These are phyloP conservation scores for Lasioglossum zephyrum DNA, from an alignment of 2,888 invertebrate genomes.

Conservation along the genomic window DNA sequence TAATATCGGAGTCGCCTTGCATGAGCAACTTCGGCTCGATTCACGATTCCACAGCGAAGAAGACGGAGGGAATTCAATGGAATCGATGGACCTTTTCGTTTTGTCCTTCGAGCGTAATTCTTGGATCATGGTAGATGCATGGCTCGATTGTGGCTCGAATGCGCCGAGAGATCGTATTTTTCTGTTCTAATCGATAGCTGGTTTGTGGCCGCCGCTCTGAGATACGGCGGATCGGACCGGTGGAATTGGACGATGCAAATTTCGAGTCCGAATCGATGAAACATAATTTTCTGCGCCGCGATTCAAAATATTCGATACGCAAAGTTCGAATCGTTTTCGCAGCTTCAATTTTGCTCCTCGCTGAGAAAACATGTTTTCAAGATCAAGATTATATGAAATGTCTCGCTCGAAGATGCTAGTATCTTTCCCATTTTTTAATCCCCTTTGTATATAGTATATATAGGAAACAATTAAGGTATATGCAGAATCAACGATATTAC, in stretches of 20 bases:
- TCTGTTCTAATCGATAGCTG: neutral
- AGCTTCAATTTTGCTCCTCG: too few species aligned
- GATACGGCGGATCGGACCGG: neutral
- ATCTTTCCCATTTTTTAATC: too few species aligned
- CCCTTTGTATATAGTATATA: too few species aligned
- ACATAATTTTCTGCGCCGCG: neutral
- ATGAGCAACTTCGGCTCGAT: conserved; percentile 6
- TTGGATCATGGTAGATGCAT: conserved; percentile 4
- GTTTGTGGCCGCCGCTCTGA: neutral
- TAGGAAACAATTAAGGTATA: too few species aligned
- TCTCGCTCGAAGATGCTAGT: too few species aligned
- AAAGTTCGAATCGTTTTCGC: neutral
- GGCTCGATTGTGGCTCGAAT: conserved; percentile 11
- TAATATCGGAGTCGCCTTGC: conserved; percentile 7
- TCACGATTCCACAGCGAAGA: conserved; percentile 10
- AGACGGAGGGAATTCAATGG: neutral
- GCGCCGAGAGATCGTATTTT: neutral
- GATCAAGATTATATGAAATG: too few species aligned
- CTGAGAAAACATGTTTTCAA: too few species aligned
- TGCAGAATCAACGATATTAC: too few species aligned
- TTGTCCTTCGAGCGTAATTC: conserved; percentile 1
- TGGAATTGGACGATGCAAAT: neutral
- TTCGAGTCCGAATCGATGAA: neutral
- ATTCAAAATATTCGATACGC: neutral
- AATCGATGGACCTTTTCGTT: neutral